phyloP scores from a whole-genome alignment of 2,888 invertebrate genomes.

The Drosophila hamatofila region DNA sequence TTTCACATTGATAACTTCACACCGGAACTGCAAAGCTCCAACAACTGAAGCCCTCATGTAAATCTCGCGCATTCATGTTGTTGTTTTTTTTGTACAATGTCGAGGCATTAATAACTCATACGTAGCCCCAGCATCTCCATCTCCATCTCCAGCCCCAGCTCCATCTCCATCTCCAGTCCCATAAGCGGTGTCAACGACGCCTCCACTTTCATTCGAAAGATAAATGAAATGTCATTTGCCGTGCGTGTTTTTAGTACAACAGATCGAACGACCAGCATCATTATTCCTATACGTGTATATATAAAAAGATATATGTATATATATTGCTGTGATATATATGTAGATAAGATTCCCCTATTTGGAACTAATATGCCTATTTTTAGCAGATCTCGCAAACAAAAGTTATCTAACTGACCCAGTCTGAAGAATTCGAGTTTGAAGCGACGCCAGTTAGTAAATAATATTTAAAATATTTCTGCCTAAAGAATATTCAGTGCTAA shows the following conservation, averaged over 20 bases:
- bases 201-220: constrained; percentile 61
- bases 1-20: constrained; percentile 68
- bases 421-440: too few relatives aligned
- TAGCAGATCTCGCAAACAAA: too few relatives aligned
- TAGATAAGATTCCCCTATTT: constrained; percentile 2
- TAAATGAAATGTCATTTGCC: constrained; percentile 75
- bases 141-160: not conserved
- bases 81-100: constrained; percentile 10
- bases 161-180: not conserved
- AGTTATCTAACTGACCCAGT: not conserved
- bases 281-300: constrained; percentile 3
- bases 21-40: constrained; percentile 67
- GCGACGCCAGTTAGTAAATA: not conserved
- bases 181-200: constrained; percentile 42
- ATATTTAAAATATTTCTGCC: not conserved
- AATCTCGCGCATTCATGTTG: constrained; percentile 15
- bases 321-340: not conserved
- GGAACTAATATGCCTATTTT: not conserved
- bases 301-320: not conserved
- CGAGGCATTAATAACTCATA: constrained; percentile 56
- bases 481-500: not conserved
- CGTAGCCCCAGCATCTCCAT: not conserved
- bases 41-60: constrained; percentile 1
- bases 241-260: constrained; percentile 29
- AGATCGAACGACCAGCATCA: constrained; percentile 24